Base-by-base conservation (phyloP, 2,113 vertebrate genomes). In the Oryzias curvinotus region DNA sequence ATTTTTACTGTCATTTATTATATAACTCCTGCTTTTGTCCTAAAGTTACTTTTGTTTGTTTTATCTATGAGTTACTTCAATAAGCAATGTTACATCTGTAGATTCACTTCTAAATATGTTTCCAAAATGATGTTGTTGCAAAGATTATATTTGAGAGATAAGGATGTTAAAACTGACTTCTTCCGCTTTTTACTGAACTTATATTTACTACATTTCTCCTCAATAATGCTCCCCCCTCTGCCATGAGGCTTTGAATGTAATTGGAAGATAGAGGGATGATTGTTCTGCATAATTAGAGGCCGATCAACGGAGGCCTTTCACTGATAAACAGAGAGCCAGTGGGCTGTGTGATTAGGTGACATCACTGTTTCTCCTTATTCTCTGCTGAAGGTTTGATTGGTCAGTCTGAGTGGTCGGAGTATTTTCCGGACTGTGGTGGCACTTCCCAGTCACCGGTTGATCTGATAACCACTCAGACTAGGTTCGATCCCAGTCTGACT, bases 401-500 rank as follows among this genome's bases (percentile, higher is more conserved):
- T 41, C 95, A 96, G 85, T 86, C 90, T 0, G 89, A 92, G 19
- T 97, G 95, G 96, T 67, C 90, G 6, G 62, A 88, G 50, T 75
- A 76, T 17, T 96, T 92, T 63, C 92, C 94, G 0, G 91, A 91
- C 0, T 98, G 96, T 5, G 93, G 92, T 7, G 89, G 93, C n/a
- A 78, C 60, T 0, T 87, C 91, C 5, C 96, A 98, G 75, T 98
- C 95, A 0, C 96, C 96, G 5, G 87, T 97, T 17, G 82, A 96
- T 2, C 90, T 98, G 65, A 75, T 73, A 4, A 94, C 90, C 0
- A 69, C 59, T 0, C 25, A 76, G 43, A 89, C 87, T 13, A 87
- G 63, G 42, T 91, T 91, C 3, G 90, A 96, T 61, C 88, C 87
- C 0, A 63, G 86, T 14, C 65, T 98, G 86, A 71, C 73, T 0